These are phyloP conservation scores for Mellivora capensis DNA, from an alignment of 2,113 vertebrate species.

Conservation along the genomic window DNA sequence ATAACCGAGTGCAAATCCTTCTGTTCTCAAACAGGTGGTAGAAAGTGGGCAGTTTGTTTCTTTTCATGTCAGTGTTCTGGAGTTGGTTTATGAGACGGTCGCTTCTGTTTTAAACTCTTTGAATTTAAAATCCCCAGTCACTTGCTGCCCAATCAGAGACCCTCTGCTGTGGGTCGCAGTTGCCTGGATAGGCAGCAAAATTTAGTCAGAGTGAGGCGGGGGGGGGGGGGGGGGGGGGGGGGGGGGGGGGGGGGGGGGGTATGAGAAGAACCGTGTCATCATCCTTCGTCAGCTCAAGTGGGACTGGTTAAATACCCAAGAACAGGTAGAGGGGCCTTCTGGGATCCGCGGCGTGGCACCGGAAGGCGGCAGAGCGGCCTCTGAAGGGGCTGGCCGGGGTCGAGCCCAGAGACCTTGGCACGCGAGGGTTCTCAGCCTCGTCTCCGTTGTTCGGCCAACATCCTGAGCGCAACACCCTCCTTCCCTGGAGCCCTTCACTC, in stretches of 20 bases:
- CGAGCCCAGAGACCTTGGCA: neutral
- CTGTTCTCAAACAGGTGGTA: slow-evolving; percentile 50
- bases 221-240: too few relatives aligned
- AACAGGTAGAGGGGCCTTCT: neutral
- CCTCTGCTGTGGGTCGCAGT: neutral
- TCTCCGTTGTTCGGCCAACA: neutral
- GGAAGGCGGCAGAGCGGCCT: neutral
- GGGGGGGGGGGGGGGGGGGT: too few relatives aligned
- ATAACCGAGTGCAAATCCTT: neutral
- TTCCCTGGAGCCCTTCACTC: neutral
- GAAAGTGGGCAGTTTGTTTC: slow-evolving; percentile 25
- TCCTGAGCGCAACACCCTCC: neutral
- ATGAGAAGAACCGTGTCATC: neutral
- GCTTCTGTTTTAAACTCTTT: slow-evolving; percentile 43
- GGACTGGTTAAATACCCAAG: neutral
- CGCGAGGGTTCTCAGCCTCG: neutral
- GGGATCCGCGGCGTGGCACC: neutral
- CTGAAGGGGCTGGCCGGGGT: neutral
- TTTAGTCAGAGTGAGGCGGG: neutral
- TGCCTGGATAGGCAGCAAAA: neutral
- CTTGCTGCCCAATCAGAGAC: neutral
- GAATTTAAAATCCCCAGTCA: slow-evolving; percentile 55
- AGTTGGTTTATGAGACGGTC: neutral
- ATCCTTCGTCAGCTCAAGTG: neutral
- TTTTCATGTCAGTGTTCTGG: slow-evolving; percentile 18